Percentiles rank a stretch among this genome's conserved stretches.
These are phyloP conservation scores for Dendrolimus kikuchii DNA, from an alignment of 1,140 invertebrate genomes.

Conservation along the genomic window DNA sequence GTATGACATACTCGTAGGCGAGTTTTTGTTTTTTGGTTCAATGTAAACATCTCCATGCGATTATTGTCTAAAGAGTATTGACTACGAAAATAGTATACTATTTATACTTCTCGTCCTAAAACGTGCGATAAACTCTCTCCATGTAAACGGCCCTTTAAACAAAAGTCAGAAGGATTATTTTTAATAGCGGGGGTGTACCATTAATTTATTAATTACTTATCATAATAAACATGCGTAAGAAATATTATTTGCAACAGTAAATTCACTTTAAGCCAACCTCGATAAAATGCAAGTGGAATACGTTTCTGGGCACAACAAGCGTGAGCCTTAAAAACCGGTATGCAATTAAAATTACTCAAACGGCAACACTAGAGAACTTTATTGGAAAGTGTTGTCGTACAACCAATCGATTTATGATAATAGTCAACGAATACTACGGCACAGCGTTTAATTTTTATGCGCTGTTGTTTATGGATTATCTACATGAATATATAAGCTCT, in stretches of 20 bases:
- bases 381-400: conserved; percentile 39
- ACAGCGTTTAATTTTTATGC: neutral
- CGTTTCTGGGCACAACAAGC: conserved; percentile 24
- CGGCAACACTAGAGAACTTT: conserved; percentile 37
- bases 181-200: too few species aligned
- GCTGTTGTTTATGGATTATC: neutral
- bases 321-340: conserved; percentile 33
- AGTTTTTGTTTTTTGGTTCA: too few species aligned
- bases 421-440: conserved; percentile 20
- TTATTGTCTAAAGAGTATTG: too few species aligned
- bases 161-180: too few species aligned
- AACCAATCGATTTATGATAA: conserved; percentile 48
- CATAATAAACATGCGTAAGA: too few species aligned
- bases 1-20: too few species aligned
- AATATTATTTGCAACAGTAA: conserved; percentile 1
- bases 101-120: too few species aligned
- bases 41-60: too few species aligned
- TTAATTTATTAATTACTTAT: too few species aligned
- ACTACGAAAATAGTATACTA: too few species aligned
- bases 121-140: too few species aligned
- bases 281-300: conserved; percentile 42
- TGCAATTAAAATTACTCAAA: conserved; percentile 60
- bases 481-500: neutral
- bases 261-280: conserved; percentile 35
- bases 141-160: too few species aligned